Conservation (phyloP, 2,113 vertebrate genomes). For the Larimichthys crocea region DNA sequence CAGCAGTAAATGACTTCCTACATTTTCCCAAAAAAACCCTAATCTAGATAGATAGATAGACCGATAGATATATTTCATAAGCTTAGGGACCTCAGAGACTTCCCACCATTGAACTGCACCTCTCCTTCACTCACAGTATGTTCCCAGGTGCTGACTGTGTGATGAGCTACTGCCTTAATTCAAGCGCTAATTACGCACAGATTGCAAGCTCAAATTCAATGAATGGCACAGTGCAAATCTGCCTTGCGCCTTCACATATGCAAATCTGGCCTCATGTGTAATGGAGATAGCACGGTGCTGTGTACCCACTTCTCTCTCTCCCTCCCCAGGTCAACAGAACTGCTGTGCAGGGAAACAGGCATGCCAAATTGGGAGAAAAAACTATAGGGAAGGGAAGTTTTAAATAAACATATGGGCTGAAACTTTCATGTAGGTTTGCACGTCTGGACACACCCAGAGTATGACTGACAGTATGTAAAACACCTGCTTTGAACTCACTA, state of each 20-base stretch:
- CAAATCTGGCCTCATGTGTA: slow-evolving; percentile 42
- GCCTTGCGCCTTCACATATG: slow-evolving; percentile 36
- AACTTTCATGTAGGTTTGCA: slow-evolving; percentile 28
- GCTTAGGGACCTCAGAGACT: slow-evolving; percentile 4
- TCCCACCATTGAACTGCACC: not conserved
- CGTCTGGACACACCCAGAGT: slow-evolving; percentile 24
- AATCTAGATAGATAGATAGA: not conserved
- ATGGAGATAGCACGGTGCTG: slow-evolving; percentile 16
- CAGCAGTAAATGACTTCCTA: not conserved
- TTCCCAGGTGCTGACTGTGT: slow-evolving; percentile 47
- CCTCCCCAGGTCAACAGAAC: slow-evolving; percentile 22
- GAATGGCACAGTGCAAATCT: slow-evolving; percentile 30
- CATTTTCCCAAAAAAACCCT: not conserved
- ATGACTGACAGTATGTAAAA: slow-evolving; percentile 39
- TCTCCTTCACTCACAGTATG: not conserved
- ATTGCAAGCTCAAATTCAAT: slow-evolving; percentile 50
- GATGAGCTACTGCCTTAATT: slow-evolving; percentile 49
- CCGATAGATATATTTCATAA: not conserved
- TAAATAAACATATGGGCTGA: slow-evolving; percentile 8
- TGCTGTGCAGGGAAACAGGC: slow-evolving; percentile 6
- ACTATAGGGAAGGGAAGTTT: not conserved
- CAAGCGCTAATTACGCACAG: slow-evolving; percentile 60
- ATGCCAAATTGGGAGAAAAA: not conserved
- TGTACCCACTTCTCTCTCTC: slow-evolving; percentile 16
- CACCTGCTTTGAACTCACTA: slow-evolving; percentile 40